A percentile compares a stretch with the other conserved stretches of the same genome.
Evolutionary conservation across 2,797 vertebrate species (phyloP).

Genomic region (Falco novaeseelandiae): DNA sequence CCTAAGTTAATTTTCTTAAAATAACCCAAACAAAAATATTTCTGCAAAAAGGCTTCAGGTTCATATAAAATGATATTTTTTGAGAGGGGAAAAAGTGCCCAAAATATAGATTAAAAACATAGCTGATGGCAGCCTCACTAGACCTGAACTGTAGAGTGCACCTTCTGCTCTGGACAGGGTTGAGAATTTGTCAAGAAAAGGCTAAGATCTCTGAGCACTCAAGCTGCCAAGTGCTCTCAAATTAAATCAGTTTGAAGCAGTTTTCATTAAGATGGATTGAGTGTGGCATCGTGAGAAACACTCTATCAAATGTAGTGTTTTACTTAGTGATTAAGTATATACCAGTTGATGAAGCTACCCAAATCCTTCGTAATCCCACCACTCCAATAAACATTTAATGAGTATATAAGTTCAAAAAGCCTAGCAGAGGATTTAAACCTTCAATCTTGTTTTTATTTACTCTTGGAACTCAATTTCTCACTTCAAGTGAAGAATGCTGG

Average conservation of each 20-base stretch:
- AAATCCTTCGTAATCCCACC: slow-evolving; percentile 90
- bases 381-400: slow-evolving; percentile 94
- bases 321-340: slow-evolving; percentile 99
- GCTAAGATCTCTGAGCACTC: slow-evolving; percentile 68
- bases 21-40: neutral
- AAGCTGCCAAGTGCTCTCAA: slow-evolving; percentile 84
- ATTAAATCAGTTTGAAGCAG: slow-evolving; percentile 90
- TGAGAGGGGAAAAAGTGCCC: neutral
- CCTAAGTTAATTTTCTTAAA: neutral
- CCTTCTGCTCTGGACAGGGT: slow-evolving; percentile 49
- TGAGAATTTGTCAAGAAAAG: slow-evolving; percentile 73
- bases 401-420: slow-evolving; percentile 86
- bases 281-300: slow-evolving; percentile 98
- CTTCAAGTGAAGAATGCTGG: slow-evolving; percentile 81
- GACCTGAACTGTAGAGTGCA: slow-evolving; percentile 1
- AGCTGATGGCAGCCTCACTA: slow-evolving; percentile 13
- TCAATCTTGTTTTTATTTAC: slow-evolving; percentile 90
- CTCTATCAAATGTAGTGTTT: slow-evolving; percentile 99
- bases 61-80: neutral
- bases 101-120: neutral
- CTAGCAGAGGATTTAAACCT: slow-evolving; percentile 88
- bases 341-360: slow-evolving; percentile 91
- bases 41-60: neutral
- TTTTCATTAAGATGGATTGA: slow-evolving; percentile 99
- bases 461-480: slow-evolving; percentile 86